Conservation (phyloP, 2,113 vertebrate species). For the Gallinago media region DNA sequence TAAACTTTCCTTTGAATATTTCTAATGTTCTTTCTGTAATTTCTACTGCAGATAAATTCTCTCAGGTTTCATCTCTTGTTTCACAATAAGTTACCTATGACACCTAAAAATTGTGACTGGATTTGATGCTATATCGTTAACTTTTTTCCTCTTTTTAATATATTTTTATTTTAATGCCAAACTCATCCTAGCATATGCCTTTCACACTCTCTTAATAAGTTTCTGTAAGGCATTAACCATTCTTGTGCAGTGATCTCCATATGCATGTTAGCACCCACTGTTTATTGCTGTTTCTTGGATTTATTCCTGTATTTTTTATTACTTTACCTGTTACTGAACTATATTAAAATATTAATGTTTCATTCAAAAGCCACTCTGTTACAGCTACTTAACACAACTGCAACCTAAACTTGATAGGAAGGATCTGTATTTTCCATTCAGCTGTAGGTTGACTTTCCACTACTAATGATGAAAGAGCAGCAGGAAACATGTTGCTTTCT, state of each 20-base stretch:
- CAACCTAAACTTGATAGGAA: neutral
- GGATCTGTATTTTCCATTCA: neutral
- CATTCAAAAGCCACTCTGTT: neutral
- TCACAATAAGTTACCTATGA: slow-evolving; percentile 46
- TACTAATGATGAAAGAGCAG: neutral
- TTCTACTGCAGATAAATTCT: slow-evolving; percentile 55
- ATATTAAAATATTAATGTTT: slow-evolving; percentile 4
- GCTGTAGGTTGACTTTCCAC: neutral
- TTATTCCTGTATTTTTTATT: neutral
- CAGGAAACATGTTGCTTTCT: neutral
- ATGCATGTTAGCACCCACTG: neutral
- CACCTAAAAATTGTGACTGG: slow-evolving; percentile 32
- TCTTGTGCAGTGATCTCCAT: neutral
- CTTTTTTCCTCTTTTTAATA: slow-evolving; percentile 6
- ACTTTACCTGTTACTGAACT: neutral
- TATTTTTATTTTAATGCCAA: slow-evolving; percentile 43
- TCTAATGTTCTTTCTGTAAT: slow-evolving; percentile 56
- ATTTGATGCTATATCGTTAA: neutral
- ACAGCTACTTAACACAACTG: neutral
- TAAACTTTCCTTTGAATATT: slow-evolving; percentile 36
- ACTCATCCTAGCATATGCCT: slow-evolving; percentile 2
- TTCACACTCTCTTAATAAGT: slow-evolving; percentile 2
- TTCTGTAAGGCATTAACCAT: neutral
- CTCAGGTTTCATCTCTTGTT: slow-evolving; percentile 45
- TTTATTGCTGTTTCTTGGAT: slow-evolving; percentile 14